Base-by-base conservation (phyloP, 2,888 invertebrate species). In the Ormyrus nitidulus region DNA sequence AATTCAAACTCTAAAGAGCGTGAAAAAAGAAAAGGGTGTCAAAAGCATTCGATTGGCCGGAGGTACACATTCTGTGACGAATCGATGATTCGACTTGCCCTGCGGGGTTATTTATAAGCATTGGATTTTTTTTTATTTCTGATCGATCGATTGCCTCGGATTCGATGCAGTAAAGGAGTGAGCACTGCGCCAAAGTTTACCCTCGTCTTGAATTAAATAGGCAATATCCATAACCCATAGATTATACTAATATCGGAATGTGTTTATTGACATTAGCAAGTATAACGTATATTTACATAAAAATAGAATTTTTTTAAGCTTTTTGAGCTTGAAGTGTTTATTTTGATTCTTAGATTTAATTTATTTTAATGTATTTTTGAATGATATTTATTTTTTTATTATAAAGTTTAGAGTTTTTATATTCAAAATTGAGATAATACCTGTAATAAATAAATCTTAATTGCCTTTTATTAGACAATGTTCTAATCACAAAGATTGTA, bases 31-130 rank as follows among this genome's bases (percentile, higher is more conserved):
- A 80, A 76, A 68, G 80, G 80, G 70, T 80, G 72, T 49, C 8
- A 68, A 72, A 79, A 71, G 59, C 51, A n/a, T 34, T 49, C 46
- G 61, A 62, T 49, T 65, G 56, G 44, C 53, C 65, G 69, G 48
- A 8, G 65, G n/a, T 5, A 79, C 81, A 83, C 86, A 85, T 84
- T 84, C 85, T 85, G 86, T 84, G 74, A 80, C 85, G 82, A 84
- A 85, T 84, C 74, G 78, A 56, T 56, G 66, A 81, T 81, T 77
- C 71, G 77, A 70, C 49, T 61, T 56, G 77, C 69, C 34, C 53
- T 71, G 70, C 61, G 66, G 66, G 11, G 58, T 78, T 78, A 81
- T 81, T 81, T 78, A 75, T 71, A 66, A 75, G 77, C 69, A 66
- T 5, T n/a, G 71, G 71, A 44, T 64, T n/a, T 51, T 72, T 79